These are phyloP conservation scores for Tringa solitaria DNA, from an alignment of 2,113 vertebrate species.

Conservation along the genomic window DNA sequence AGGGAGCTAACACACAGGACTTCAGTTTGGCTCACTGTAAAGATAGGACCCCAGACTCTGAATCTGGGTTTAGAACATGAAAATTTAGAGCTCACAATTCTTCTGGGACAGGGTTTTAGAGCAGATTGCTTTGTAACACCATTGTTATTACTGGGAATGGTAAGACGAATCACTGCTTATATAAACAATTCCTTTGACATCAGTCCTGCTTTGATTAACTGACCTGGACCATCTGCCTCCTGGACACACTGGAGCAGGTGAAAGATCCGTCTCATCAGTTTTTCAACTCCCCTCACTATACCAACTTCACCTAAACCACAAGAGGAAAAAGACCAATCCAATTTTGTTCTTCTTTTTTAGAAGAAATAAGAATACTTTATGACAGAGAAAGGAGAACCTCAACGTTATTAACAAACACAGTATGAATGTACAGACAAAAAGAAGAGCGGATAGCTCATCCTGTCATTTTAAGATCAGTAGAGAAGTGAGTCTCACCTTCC, in stretches of 20 bases:
- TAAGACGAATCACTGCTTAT: conserved; percentile 27
- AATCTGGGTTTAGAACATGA: background rate
- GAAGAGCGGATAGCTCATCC: background rate
- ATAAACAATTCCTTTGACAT: conserved; percentile 42
- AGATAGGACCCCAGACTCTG: background rate
- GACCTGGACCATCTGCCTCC: conserved; percentile 29
- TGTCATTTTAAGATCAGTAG: background rate
- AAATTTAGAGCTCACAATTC: background rate
- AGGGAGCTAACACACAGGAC: background rate
- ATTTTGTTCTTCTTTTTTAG: background rate
- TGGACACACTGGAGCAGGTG: background rate
- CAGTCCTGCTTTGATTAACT: conserved; percentile 10
- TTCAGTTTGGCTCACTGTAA: background rate
- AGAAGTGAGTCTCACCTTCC: background rate
- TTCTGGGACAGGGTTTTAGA: background rate
- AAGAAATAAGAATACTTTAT: background rate
- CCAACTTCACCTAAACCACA: background rate
- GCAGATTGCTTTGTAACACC: background rate
- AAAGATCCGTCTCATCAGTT: background rate
- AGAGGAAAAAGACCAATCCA: background rate
- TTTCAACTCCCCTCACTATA: background rate
- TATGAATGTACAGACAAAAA: background rate
- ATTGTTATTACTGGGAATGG: background rate
- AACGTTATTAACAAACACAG: background rate
- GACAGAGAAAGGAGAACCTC: background rate